These are phyloP conservation scores for Gallinago paraguaiae DNA, from an alignment of 2,113 vertebrate species.

Conservation along the genomic window DNA sequence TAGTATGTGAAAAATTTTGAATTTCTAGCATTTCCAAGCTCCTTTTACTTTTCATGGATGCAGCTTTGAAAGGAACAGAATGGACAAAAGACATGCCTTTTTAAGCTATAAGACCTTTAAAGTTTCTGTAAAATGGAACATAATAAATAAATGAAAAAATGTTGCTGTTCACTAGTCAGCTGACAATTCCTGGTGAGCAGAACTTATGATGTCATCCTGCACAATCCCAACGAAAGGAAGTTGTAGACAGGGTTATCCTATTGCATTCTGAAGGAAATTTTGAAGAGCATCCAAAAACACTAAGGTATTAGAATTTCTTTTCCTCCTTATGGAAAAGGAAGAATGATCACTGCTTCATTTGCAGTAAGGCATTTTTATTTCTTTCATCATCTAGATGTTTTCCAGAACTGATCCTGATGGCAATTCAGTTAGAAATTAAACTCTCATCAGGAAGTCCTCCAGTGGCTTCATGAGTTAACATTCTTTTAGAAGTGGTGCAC, in stretches of 20 bases:
- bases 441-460: not conserved
- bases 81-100: slow-evolving; percentile 13
- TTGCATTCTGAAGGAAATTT: slow-evolving; percentile 21
- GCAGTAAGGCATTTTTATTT: slow-evolving; percentile 12
- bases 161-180: not conserved
- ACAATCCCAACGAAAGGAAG: not conserved
- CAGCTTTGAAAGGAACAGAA: slow-evolving; percentile 46
- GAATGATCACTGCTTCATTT: slow-evolving; percentile 14
- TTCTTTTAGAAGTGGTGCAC: not conserved
- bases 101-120: slow-evolving; percentile 3
- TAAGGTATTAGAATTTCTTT: not conserved
- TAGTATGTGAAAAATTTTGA: slow-evolving; percentile 45
- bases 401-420: slow-evolving; percentile 29
- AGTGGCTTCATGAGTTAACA: not conserved
- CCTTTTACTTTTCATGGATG: slow-evolving; percentile 22
- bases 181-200: not conserved
- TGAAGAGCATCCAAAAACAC: slow-evolving; percentile 1
- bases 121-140: slow-evolving; percentile 13
- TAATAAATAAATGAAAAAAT: slow-evolving; percentile 34
- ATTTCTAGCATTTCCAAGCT: slow-evolving; percentile 46
- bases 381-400: slow-evolving; percentile 14
- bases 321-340: not conserved
- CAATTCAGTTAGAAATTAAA: slow-evolving; percentile 24
- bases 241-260: not conserved
- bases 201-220: not conserved